Base-by-base conservation (phyloP, 1,140 invertebrate species). In the Microplitis demolitor region DNA sequence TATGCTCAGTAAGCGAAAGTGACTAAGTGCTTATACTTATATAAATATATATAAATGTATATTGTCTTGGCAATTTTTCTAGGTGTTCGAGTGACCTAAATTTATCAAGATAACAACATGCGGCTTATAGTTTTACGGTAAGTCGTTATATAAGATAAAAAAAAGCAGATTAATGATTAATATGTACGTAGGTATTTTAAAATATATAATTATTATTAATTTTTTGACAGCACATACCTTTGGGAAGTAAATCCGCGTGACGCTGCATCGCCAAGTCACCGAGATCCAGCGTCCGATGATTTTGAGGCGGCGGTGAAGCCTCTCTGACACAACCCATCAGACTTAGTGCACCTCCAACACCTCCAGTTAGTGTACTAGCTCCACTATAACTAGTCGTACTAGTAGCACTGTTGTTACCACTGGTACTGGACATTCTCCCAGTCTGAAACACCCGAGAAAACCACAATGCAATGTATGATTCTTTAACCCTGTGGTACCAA, bases 291-390 rank as follows among this genome's bases (percentile, higher is more conserved):
- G 67, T 63, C 56, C 79, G 70, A 58, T 77, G 77, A 72, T 81
- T 79, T 56, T 80, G 83, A 3, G 86, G 85, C n/a, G 82, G 79
- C 13, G 87, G 87, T 50, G 87, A 88, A 13, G 87, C 83, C 76
- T 88, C 87, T 37, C 87, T 85, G 64, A 88, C 85, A 71, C 87
- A 88, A 33, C 87, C 86, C 85, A 88, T 88, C 64, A 87, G 80
- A 71, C 86, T 87, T 53, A 88, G 80, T 50, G 85, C 85, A 71
- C 86, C 85, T 14, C 85, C 83, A 64, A 81, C 39, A 45, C 39
- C 79, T 67, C 16, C 66, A 62, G 34, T 37, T n/a, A 62, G 14
- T 35, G 60, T 62, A 56, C 85, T 80, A 63, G 78, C 77, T 5
- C 78, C 77, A 5, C 77, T 71, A 11, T 45, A 45, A 45, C 39